Conservation (phyloP, 1,140 invertebrate genomes). For the Drosophila tropicalis region DNA sequence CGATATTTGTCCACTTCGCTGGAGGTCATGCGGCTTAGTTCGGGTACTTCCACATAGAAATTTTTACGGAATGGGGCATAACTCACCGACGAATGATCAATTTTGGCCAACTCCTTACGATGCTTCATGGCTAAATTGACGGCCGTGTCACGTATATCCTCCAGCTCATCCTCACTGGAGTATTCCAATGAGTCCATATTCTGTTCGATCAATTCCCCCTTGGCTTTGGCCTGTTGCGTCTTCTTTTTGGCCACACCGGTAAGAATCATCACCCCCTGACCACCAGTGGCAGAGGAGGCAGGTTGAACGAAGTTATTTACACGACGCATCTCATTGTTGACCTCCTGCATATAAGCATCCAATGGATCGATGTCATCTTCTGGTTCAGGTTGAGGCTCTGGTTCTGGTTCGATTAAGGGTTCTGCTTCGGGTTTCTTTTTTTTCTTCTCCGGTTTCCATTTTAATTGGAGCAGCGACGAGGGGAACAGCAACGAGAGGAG, state of each 20-base stretch:
- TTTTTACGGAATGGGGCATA: constrained; percentile 97
- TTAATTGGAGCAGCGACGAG: neutral
- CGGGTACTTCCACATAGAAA: constrained; percentile 96
- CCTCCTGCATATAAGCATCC: constrained; percentile 97
- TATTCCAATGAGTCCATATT: constrained; percentile 99
- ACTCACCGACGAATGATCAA: constrained; percentile 92
- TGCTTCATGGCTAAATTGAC: constrained; percentile 94
- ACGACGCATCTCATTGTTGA: constrained; percentile 93
- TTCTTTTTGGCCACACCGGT: constrained; percentile 95
- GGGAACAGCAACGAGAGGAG: neutral
- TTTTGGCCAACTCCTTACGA: constrained; percentile 94
- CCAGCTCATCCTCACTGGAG: constrained; percentile 97
- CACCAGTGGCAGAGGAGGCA: constrained; percentile 25
- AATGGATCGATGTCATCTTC: constrained; percentile 95
- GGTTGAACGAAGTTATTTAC: constrained; percentile 89
- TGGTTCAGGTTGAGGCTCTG: constrained; percentile 40
- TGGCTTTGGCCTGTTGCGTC: constrained; percentile 87
- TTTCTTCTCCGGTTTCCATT: constrained; percentile 18
- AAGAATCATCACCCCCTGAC: constrained; percentile 89
- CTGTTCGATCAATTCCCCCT: constrained; percentile 97
- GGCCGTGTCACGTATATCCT: constrained; percentile 96
- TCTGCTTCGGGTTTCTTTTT: neutral
- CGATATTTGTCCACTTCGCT: constrained; percentile 95
- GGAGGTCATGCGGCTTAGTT: constrained; percentile 93
- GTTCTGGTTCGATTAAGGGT: constrained; percentile 29